Percentiles rank a stretch among this genome's conserved stretches.
Evolutionary conservation across 2,797 vertebrate genomes (phyloP).

Genomic region (Pipistrellus nathusii): DNA sequence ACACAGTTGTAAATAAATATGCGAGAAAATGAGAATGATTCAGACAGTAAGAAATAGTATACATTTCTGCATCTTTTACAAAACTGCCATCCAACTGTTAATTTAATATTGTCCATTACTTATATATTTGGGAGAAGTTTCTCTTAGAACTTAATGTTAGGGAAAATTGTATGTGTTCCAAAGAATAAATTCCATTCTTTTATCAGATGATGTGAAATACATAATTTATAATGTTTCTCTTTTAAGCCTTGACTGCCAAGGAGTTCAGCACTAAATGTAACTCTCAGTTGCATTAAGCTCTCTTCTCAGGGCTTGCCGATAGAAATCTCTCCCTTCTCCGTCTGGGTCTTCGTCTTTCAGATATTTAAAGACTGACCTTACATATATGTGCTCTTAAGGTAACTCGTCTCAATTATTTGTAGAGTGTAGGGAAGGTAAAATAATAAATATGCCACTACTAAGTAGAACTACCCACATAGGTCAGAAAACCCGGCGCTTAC

Average conservation of each 20-base stretch:
- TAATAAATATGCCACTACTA: neutral
- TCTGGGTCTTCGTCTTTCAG: slow-evolving; percentile 10
- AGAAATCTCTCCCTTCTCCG: slow-evolving; percentile 35
- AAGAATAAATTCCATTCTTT: slow-evolving; percentile 50
- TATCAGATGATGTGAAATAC: slow-evolving; percentile 53
- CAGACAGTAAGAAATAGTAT: neutral
- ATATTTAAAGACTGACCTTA: neutral
- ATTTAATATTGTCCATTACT: slow-evolving; percentile 2
- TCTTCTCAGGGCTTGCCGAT: slow-evolving; percentile 41
- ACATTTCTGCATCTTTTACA: slow-evolving; percentile 15
- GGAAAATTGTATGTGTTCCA: slow-evolving; percentile 4
- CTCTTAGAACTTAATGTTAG: slow-evolving; percentile 29
- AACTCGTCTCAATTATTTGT: slow-evolving; percentile 24
- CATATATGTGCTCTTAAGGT: neutral
- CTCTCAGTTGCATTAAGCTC: slow-evolving; percentile 48
- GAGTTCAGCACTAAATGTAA: slow-evolving; percentile 61
- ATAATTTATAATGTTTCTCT: slow-evolving; percentile 67
- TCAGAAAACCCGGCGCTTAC: neutral
- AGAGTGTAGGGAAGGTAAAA: neutral
- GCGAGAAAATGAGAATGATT: neutral
- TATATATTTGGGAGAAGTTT: neutral
- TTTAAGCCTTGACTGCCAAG: slow-evolving; percentile 65
- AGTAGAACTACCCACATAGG: neutral
- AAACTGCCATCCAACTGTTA: slow-evolving; percentile 4
- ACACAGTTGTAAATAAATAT: neutral